Conservation (phyloP, 2,797 vertebrate species). For the Thripadectes ignobilis region DNA sequence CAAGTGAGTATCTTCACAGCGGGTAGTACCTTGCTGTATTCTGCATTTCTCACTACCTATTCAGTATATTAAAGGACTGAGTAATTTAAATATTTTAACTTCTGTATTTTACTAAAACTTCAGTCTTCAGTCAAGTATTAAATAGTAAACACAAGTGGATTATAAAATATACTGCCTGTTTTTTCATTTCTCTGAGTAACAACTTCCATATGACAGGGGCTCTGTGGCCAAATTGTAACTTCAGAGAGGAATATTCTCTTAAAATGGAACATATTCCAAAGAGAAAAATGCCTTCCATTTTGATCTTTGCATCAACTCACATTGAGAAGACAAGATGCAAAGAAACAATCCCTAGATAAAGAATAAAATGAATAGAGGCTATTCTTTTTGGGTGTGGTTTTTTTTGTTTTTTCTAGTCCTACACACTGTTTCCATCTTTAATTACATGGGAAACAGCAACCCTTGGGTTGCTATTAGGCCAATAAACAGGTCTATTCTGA, state of each 20-base stretch:
- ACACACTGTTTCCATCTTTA: background rate
- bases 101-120: background rate
- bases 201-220: background rate
- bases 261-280: background rate
- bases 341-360: background rate
- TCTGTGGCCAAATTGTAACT: background rate
- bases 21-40: background rate
- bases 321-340: background rate
- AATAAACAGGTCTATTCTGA: background rate
- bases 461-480: background rate
- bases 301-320: background rate
- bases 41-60: background rate
- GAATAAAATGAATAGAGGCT: background rate
- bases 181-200: background rate
- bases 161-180: background rate
- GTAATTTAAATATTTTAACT: background rate
- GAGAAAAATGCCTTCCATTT: background rate
- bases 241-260: background rate
- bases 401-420: background rate
- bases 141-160: background rate
- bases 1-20: background rate
- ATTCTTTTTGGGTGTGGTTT: background rate
- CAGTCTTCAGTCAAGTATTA: background rate
- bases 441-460: background rate
- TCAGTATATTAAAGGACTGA: background rate